phyloP scores from a whole-genome alignment of 2,113 vertebrate species.

The Odobenus rosmarus region DNA sequence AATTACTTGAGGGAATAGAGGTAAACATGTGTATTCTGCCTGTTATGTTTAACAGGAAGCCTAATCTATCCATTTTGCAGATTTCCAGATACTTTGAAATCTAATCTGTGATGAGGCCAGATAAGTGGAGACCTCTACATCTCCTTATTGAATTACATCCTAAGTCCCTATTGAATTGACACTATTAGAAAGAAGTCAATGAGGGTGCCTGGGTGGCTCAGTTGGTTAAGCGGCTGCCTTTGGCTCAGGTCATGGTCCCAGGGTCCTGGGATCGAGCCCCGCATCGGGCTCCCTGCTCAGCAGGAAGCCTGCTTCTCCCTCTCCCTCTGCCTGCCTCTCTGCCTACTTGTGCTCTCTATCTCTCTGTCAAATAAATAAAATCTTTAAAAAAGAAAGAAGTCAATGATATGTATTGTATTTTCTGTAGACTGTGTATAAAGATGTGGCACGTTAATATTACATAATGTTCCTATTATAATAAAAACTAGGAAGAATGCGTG shows the following conservation, averaged over 20 bases:
- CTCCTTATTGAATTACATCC: background rate
- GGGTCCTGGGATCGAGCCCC: too few species aligned
- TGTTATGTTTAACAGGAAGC: background rate
- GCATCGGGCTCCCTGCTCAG: too few species aligned
- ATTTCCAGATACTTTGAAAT: conserved; percentile 50
- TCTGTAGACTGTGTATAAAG: background rate
- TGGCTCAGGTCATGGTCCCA: too few species aligned
- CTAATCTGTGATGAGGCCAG: background rate
- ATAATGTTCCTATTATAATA: conserved; percentile 18
- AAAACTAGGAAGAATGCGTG: background rate
- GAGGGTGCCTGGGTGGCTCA: background rate
- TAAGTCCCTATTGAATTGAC: background rate
- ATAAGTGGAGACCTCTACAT: background rate
- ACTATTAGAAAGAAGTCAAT: background rate
- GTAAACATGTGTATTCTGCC: background rate
- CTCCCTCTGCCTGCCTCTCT: too few species aligned
- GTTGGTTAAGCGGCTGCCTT: too few species aligned
- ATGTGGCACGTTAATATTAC: background rate
- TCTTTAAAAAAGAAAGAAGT: background rate
- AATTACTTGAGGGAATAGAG: background rate
- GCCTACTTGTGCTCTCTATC: too few species aligned
- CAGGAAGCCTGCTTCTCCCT: too few species aligned
- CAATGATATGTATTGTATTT: background rate
- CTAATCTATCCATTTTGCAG: background rate
- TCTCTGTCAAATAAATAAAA: too few species aligned